Evolutionary conservation across 64 coral and sea anemone species (phyloP).

Genomic region (Dendronephthya gigantea): DNA sequence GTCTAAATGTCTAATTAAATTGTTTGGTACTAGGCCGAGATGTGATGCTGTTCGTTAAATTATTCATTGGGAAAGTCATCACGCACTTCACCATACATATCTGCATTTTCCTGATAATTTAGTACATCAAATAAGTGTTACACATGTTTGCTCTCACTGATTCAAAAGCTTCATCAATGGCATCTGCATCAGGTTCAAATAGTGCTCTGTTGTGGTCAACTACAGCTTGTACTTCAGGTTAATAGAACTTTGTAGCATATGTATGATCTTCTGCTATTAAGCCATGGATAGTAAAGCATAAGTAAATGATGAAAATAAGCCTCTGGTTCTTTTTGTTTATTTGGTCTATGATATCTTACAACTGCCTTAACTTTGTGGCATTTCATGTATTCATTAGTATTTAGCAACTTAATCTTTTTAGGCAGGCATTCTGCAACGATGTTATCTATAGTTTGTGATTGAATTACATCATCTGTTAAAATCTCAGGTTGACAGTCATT

Average conservation of each 20-base stretch:
- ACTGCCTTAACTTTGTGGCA: conserved; percentile 28
- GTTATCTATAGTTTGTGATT: background rate
- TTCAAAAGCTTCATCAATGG: conserved; percentile 23
- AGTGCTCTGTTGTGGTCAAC: conserved; percentile 14
- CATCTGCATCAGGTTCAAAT: conserved; percentile 43
- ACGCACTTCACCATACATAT: conserved; percentile 6
- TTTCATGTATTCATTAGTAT: conserved; percentile 32
- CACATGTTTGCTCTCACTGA: background rate
- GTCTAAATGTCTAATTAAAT: conserved; percentile 18
- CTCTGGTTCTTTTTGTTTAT: conserved; percentile 17
- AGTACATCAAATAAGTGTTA: conserved; percentile 33
- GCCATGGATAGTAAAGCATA: conserved; percentile 34
- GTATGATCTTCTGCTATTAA: conserved; percentile 11
- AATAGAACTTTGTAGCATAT: conserved; percentile 30
- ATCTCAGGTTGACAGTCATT: background rate
- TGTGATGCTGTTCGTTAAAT: conserved; percentile 40
- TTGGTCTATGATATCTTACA: conserved; percentile 18
- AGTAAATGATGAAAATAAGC: conserved; percentile 26
- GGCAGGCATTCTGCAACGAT: background rate
- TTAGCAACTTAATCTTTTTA: conserved; percentile 14
- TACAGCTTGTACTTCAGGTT: conserved; percentile 13
- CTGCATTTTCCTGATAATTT: conserved; percentile 51
- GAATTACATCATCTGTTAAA: conserved; percentile 1
- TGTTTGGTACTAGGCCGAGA: conserved; percentile 8
- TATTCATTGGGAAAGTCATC: conserved; percentile 14